These are phyloP conservation scores for Hemiprocne comata DNA, from an alignment of 2,113 vertebrate species.

Conservation along the genomic window DNA sequence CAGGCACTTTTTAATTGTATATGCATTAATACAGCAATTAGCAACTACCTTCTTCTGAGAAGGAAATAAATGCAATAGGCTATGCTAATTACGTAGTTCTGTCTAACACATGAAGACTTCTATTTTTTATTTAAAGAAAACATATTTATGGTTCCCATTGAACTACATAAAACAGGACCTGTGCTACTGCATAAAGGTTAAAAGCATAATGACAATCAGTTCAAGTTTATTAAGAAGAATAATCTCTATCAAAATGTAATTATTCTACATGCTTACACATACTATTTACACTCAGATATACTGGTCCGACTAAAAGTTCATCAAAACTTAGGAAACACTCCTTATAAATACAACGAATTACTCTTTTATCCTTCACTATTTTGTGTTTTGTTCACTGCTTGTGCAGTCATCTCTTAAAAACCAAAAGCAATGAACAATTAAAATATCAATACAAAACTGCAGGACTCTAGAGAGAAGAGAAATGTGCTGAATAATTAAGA, in stretches of 20 bases:
- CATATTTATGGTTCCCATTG: neutral
- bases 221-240: neutral
- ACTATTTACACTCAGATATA: neutral
- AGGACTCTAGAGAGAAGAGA: neutral
- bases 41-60: neutral
- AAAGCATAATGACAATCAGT: neutral
- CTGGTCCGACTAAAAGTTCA: neutral
- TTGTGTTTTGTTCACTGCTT: neutral
- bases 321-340: neutral
- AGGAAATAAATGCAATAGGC: neutral
- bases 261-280: neutral
- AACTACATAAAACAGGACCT: neutral
- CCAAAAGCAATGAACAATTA: neutral
- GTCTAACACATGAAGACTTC: neutral
- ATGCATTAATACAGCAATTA: neutral
- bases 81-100: neutral
- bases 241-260: neutral
- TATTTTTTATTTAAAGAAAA: neutral
- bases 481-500: neutral
- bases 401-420: neutral
- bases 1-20: neutral
- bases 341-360: neutral
- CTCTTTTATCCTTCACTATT: neutral
- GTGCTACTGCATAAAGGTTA: neutral
- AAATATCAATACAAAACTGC: neutral